Conservation (phyloP, 1,140 invertebrate genomes). For the Cydia strobilella region DNA sequence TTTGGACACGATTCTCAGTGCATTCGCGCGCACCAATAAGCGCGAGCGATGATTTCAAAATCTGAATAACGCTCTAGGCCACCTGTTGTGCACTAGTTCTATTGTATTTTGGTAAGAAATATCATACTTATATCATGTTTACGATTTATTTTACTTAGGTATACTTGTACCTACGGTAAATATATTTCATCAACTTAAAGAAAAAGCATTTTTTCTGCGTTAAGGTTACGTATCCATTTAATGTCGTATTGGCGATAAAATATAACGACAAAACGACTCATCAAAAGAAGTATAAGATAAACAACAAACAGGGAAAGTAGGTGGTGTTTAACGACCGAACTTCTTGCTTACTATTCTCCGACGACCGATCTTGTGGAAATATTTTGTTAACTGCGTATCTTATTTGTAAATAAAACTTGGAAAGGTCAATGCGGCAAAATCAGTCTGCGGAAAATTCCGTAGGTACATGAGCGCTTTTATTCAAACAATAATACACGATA, state of each 20-base stretch:
- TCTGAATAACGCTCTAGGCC: too few species aligned
- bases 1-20: too few species aligned
- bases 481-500: too few species aligned
- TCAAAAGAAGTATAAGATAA: conserved; percentile 20
- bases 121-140: too few species aligned
- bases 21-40: too few species aligned
- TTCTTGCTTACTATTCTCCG: conserved; percentile 6
- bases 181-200: neutral
- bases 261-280: conserved; percentile 26
- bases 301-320: conserved; percentile 29
- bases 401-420: neutral
- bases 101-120: too few species aligned
- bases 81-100: too few species aligned
- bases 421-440: neutral
- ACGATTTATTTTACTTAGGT: too few species aligned
- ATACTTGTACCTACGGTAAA: neutral
- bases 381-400: conserved; percentile 8
- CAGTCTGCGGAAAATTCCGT: too few species aligned
- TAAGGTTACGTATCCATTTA: conserved; percentile 1
- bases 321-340: conserved; percentile 24
- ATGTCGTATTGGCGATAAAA: conserved; percentile 14
- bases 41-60: too few species aligned
- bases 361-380: conserved; percentile 14
- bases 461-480: too few species aligned
- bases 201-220: neutral